Conservation (phyloP, 2,797 vertebrate species). For the Arremon brunneinucha region DNA sequence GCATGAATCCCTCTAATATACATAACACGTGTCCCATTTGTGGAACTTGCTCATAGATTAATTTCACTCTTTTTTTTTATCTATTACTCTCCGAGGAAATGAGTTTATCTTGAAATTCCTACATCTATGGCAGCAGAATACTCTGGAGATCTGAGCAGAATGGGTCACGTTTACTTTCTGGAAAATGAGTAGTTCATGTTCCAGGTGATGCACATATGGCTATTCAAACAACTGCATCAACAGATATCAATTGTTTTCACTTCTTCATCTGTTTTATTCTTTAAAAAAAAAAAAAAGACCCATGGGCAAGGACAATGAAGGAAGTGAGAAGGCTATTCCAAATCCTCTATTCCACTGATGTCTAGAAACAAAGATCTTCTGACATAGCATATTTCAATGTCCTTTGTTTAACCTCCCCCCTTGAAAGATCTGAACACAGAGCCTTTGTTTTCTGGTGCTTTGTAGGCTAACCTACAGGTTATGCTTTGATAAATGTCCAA, state of each 20-base stretch:
- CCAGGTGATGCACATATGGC: constrained; percentile 30
- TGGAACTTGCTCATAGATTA: background rate
- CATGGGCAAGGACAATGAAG: background rate
- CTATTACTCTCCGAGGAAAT: background rate
- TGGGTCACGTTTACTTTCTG: background rate
- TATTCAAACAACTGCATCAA: background rate
- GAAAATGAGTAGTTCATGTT: background rate
- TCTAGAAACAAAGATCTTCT: constrained; percentile 43
- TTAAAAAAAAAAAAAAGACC: background rate
- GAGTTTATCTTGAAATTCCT: background rate
- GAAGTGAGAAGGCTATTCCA: constrained; percentile 11
- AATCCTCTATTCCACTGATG: constrained; percentile 39
- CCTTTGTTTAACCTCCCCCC: constrained; percentile 58
- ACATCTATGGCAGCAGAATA: background rate
- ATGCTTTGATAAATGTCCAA: constrained; percentile 62
- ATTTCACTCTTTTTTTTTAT: background rate
- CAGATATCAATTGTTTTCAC: background rate
- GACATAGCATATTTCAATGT: constrained; percentile 32
- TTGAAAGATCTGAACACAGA: constrained; percentile 25
- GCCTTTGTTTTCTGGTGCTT: constrained; percentile 53
- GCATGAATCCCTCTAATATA: background rate
- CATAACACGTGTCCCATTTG: background rate
- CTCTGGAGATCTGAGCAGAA: background rate
- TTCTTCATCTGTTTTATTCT: background rate
- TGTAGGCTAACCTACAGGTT: constrained; percentile 57